Conservation (phyloP, 1,140 invertebrate genomes). For the Onthophagus taurus region DNA sequence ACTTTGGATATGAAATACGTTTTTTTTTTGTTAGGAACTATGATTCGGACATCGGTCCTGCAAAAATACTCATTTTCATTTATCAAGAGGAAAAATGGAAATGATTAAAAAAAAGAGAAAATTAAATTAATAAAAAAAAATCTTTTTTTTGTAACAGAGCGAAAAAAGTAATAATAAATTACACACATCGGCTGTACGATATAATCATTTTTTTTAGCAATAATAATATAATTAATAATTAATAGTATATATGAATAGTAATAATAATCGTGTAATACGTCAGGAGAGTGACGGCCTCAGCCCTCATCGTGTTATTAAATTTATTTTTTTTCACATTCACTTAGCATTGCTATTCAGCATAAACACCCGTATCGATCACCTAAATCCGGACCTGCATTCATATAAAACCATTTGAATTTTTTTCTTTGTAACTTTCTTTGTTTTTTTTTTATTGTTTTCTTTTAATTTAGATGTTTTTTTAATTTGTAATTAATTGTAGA, state of each 20-base stretch:
- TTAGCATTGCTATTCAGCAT: constrained; percentile 31
- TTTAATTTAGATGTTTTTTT: too few species aligned
- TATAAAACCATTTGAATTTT: too few species aligned
- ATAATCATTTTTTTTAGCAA: constrained; percentile 25
- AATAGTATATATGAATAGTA: constrained; percentile 39
- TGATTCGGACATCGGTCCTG: constrained; percentile 30
- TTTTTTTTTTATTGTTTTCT: too few species aligned
- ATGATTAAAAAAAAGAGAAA: too few species aligned
- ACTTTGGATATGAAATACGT: constrained; percentile 36
- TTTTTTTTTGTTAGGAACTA: constrained; percentile 38
- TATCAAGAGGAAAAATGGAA: too few species aligned
- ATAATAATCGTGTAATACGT: constrained; percentile 41
- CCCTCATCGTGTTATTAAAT: constrained; percentile 23
- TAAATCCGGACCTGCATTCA: too few species aligned
- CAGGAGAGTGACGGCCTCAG: constrained; percentile 20
- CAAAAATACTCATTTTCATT: too few species aligned
- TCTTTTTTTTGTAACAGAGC: too few species aligned
- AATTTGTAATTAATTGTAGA: not conserved
- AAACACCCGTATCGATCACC: constrained; percentile 8
- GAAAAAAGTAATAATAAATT: constrained; percentile 7
- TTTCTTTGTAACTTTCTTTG: too few species aligned
- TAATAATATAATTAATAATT: constrained; percentile 30
- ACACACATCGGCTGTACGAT: constrained; percentile 24
- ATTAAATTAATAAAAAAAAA: too few species aligned
- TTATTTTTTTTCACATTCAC: constrained; percentile 30